Evolutionary conservation across 2,113 vertebrate genomes (phyloP).

Genomic region (Rhadina sibilatrix): DNA sequence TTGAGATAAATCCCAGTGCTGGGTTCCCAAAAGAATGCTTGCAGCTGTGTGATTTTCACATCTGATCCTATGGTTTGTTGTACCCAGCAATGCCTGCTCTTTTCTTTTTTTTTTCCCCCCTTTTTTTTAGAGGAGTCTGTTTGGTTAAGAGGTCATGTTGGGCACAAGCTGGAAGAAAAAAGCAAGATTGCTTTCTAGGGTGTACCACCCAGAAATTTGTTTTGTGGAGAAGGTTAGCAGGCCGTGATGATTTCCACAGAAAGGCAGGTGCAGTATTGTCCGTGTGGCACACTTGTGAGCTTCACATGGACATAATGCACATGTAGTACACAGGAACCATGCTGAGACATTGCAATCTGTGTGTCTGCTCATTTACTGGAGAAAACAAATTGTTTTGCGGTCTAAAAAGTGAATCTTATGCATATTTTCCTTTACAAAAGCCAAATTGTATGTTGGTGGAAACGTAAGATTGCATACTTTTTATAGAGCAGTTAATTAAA

Average conservation of each 20-base stretch:
- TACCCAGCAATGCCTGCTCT: slow-evolving; percentile 50
- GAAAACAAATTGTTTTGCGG: slow-evolving; percentile 23
- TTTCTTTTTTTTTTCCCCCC: not conserved
- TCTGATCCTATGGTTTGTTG: slow-evolving; percentile 73
- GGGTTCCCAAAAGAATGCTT: slow-evolving; percentile 94
- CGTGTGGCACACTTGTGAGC: slow-evolving; percentile 71
- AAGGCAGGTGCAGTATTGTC: slow-evolving; percentile 72
- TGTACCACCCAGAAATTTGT: slow-evolving; percentile 62
- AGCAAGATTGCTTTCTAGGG: slow-evolving; percentile 58
- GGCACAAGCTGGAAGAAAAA: slow-evolving; percentile 63
- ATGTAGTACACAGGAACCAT: slow-evolving; percentile 64
- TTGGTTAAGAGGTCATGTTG: slow-evolving; percentile 65
- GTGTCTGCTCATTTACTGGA: slow-evolving; percentile 40
- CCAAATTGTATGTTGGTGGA: not conserved
- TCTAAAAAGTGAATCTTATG: not conserved
- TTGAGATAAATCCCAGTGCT: slow-evolving; percentile 82
- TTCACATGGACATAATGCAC: slow-evolving; percentile 59
- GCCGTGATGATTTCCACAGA: slow-evolving; percentile 51
- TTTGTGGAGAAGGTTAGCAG: slow-evolving; percentile 54
- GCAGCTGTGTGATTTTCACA: slow-evolving; percentile 87
- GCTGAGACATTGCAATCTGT: slow-evolving; percentile 40
- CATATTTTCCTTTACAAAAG: not conserved
- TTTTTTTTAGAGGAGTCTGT: slow-evolving; percentile 24
- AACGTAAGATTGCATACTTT: not conserved
- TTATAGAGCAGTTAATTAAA: not conserved